Conservation (phyloP, 2,113 vertebrate genomes). For the Tauraco erythrolophus region DNA sequence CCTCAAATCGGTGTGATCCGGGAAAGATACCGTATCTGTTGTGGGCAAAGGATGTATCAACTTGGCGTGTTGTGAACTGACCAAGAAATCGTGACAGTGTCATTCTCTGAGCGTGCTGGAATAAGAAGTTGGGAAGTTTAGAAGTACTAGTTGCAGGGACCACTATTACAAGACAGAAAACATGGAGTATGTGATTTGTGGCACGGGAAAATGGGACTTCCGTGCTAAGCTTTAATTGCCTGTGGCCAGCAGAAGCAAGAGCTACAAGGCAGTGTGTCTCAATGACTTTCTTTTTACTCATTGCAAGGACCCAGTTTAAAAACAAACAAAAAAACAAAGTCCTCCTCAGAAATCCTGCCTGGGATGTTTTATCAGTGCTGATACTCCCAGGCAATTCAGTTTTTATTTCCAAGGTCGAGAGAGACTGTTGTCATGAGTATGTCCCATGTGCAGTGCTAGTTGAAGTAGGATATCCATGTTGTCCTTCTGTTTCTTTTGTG, state of each 20-base stretch:
- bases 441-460: not conserved
- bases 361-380: not conserved
- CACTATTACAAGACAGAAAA: not conserved
- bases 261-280: not conserved
- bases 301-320: not conserved
- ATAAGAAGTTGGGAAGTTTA: not conserved
- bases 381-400: fast-evolving
- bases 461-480: too few relatives aligned
- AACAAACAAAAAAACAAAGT: not conserved
- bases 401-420: not conserved
- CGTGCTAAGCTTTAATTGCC: not conserved
- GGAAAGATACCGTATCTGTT: not conserved
- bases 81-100: fast-evolving
- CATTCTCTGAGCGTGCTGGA: fast-evolving
- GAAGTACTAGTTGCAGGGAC: fast-evolving
- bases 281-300: not conserved
- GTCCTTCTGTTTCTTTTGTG: not conserved
- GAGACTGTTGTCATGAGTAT: fast-evolving
- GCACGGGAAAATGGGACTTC: fast-evolving
- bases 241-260: not conserved
- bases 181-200: fast-evolving
- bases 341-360: not conserved
- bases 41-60: fast-evolving
- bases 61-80: not conserved
- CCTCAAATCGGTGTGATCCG: fast-evolving